Percentiles rank a stretch among this genome's conserved stretches.
These are phyloP conservation scores for Helicoverpa armigera DNA, from an alignment of 1,140 invertebrate species.

Conservation along the genomic window DNA sequence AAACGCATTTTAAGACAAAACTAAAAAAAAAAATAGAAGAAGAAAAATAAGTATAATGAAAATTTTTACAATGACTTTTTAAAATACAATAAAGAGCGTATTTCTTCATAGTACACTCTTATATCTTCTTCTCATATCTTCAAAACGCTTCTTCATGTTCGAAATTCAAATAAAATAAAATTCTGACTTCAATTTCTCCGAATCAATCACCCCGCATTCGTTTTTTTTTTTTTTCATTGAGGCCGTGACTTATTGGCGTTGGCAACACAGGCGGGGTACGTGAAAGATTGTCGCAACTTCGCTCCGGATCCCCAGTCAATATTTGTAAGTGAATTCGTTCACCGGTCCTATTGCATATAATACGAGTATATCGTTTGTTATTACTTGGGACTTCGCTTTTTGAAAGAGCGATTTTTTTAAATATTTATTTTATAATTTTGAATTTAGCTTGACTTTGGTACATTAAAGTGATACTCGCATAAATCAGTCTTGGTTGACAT, in stretches of 20 bases:
- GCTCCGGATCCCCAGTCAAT: conserved; percentile 6
- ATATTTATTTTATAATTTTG: not conserved
- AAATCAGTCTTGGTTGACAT: too few species aligned
- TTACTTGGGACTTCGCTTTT: conserved; percentile 5
- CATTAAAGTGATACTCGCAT: too few species aligned
- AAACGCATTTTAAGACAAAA: too few species aligned
- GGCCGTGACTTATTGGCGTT: conserved; percentile 26
- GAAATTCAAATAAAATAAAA: conserved; percentile 1
- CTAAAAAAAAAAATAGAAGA: too few species aligned
- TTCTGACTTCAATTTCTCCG: not conserved
- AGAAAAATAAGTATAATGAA: too few species aligned
- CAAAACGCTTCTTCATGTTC: not conserved
- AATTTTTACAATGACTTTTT: too few species aligned
- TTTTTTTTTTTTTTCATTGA: conserved; percentile 15
- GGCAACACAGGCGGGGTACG: conserved; percentile 24
- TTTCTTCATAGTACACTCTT: too few species aligned
- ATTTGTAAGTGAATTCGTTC: conserved; percentile 38
- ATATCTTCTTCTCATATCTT: too few species aligned
- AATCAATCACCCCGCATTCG: conserved; percentile 18
- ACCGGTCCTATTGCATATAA: not conserved
- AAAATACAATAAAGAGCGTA: too few species aligned
- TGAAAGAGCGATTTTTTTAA: too few species aligned
- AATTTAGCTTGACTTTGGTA: not conserved
- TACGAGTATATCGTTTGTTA: not conserved
- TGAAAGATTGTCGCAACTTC: conserved; percentile 37